Base-by-base conservation (phyloP, 2,797 vertebrate genomes). In the Enteromius afrohamiltoni region DNA sequence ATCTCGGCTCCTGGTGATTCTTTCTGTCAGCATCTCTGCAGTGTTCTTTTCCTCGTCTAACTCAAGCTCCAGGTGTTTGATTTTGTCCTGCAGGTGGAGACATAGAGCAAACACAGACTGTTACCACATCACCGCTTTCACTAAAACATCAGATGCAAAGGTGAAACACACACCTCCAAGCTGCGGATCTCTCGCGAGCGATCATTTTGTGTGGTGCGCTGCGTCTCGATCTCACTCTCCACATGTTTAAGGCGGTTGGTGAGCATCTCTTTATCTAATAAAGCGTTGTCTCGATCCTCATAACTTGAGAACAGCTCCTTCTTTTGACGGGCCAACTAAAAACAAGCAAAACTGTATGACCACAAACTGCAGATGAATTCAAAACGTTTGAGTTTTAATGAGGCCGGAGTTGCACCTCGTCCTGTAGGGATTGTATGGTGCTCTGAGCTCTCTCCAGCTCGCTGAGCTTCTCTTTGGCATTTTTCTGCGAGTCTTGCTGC, bases 41-140 rank as follows among this genome's bases (percentile, higher is more conserved):
- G 93, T 95, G 90, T 74, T 96, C 82, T 85, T 95, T 90, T 99
- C 98, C 89, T 99, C 98, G 0, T 99, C 98, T 88, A 98, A 90
- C 90, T 99, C 98, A 84, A 95, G 70, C 87, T 97, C 96, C 60
- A 97, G 37, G 11, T 89, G 95, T 75, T 97, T 97, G 79, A 97
- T 84, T 83, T 98, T 99, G 40, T 99, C 98, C 98, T 99, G 86
- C n/a, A 45, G 8, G 19, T 49, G 23, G n/a, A 77, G 62, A 53
- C 19, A 79, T 31, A 69, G 4, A 21, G 10, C n/a, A 4, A 26
- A 11, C 1, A 29, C 7, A 81, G 79, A 10, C 11, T 23, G 49
- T 64, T 31, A 64, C 16, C 51, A 74, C 6, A 75, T n/a, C 19
- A 75, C 11, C 19, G 34, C 49, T 13, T 64, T 29, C 19, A 69